These are phyloP conservation scores for Andrena minutula DNA, from an alignment of 2,888 invertebrate species.

Conservation along the genomic window DNA sequence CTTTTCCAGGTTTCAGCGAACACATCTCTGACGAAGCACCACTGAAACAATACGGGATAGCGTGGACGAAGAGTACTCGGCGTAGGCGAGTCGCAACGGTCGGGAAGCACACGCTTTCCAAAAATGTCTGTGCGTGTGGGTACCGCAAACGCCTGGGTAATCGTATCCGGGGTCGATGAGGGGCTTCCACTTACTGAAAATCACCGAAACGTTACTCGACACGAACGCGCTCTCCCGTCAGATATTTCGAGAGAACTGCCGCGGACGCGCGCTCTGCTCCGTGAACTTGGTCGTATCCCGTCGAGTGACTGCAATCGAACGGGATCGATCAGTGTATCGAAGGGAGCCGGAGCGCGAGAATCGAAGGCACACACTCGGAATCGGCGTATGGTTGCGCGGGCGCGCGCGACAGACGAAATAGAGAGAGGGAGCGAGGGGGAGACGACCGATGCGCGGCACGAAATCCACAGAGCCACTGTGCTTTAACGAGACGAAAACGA, in stretches of 20 bases:
- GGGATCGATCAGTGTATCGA: constrained; percentile 11
- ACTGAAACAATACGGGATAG: constrained; percentile 43
- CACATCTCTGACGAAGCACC: constrained; percentile 43
- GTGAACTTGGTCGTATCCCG: constrained; percentile 43
- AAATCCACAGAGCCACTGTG: constrained; percentile 39
- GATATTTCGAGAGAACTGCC: constrained; percentile 29
- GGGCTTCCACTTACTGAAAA: constrained; percentile 45
- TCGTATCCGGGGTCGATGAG: constrained; percentile 42
- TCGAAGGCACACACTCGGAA: constrained; percentile 28
- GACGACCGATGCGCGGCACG: constrained; percentile 11
- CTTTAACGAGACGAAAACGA: constrained; percentile 48
- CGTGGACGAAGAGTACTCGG: constrained; percentile 51
- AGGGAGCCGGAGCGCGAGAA: constrained; percentile 52
- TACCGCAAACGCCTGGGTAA: constrained; percentile 8
- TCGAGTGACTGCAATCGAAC: constrained; percentile 27
- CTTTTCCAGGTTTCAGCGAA: constrained; percentile 44
- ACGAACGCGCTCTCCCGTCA: constrained; percentile 12
- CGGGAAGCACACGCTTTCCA: constrained; percentile 30
- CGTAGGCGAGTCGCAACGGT: constrained; percentile 32
- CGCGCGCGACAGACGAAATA: constrained; percentile 21
- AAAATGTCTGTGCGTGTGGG: constrained; percentile 22
- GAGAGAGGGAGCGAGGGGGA: too few relatives aligned
- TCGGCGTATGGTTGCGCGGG: constrained; percentile 7
- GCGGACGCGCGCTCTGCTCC: constrained; percentile 45
- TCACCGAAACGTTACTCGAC: constrained; percentile 40